Base-by-base conservation (phyloP, 2,113 vertebrate species). In the Nothobranchius furzeri region DNA sequence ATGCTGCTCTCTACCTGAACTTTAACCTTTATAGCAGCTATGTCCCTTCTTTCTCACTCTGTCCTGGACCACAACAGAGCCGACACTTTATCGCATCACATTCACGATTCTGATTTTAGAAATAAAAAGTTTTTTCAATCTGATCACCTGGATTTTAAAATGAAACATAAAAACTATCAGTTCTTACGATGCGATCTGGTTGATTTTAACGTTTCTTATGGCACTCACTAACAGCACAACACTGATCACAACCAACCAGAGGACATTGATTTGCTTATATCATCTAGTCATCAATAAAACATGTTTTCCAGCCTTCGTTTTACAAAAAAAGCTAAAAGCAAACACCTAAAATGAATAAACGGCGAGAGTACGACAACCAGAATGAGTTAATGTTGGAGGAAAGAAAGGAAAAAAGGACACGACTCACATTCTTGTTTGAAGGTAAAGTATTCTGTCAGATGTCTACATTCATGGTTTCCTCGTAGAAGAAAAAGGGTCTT, bases 401-500 rank as follows among this genome's bases (percentile, higher is more conserved):
- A 67, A n/a, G 53, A n/a, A 35, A 52, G 9, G 37, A 42, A 14
- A 57, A 36, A 53, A 42, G 13, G 24, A 36, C 17, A 25, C n/a
- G 75, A 93, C 93, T 94, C 83, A 94, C 93, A 94, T 94, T 94
- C 93, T 90, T 93, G 92, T 92, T 94, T 94, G 89, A 94, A 94
- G 87, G 93, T 94, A 89, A 94, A 94, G 90, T 94, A 94, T 91
- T 94, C 93, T 62, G 93, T 94, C 90, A 94, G 87, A 81, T 94
- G 93, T 93, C 93, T 93, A 93, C 93, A 94, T 93, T 94, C 93
- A 89, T 94, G 93, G 84, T 94, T 94, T 82, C 93, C 93, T 72
- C 93, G 91, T 60, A 94, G 91, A 70, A 94, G 91, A 90, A 93
- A 94, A 74, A 94, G 86, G 1, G 93, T 94, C 92, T 94, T 94